A percentile compares a stretch with the other conserved stretches of the same genome.
These are phyloP conservation scores for Halcyon smyrnensis DNA, from an alignment of 2,797 vertebrate genomes.

Conservation along the genomic window DNA sequence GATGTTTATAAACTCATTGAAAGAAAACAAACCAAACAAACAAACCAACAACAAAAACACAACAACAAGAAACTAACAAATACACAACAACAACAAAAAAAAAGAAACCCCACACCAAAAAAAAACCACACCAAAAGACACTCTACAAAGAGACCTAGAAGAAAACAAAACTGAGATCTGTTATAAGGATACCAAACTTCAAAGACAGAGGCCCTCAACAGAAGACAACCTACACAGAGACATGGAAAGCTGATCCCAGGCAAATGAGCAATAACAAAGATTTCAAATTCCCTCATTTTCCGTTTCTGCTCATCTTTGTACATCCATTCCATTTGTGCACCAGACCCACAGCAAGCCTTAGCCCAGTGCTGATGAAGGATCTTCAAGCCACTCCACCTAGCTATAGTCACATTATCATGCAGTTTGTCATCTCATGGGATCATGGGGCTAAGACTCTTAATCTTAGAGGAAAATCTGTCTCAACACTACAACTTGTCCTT, in stretches of 20 bases:
- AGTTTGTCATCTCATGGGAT: neutral
- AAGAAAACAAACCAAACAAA: neutral
- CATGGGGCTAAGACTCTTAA: neutral
- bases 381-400: neutral
- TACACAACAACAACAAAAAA: neutral
- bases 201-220: neutral
- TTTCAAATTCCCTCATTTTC: neutral
- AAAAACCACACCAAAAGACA: neutral
- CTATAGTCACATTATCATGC: neutral
- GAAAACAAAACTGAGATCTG: neutral
- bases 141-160: neutral
- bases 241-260: neutral
- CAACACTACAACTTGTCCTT: neutral
- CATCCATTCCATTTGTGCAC: neutral
- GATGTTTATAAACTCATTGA: neutral
- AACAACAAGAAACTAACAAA: neutral
- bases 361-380: neutral
- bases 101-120: neutral
- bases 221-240: neutral
- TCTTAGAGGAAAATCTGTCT: neutral
- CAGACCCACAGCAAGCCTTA: neutral
- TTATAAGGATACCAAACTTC: neutral
- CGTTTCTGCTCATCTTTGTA: neutral
- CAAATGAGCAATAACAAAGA: neutral
- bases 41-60: too few species aligned